Conservation (phyloP, 1,140 invertebrate species). For the Pomacea maculata region DNA sequence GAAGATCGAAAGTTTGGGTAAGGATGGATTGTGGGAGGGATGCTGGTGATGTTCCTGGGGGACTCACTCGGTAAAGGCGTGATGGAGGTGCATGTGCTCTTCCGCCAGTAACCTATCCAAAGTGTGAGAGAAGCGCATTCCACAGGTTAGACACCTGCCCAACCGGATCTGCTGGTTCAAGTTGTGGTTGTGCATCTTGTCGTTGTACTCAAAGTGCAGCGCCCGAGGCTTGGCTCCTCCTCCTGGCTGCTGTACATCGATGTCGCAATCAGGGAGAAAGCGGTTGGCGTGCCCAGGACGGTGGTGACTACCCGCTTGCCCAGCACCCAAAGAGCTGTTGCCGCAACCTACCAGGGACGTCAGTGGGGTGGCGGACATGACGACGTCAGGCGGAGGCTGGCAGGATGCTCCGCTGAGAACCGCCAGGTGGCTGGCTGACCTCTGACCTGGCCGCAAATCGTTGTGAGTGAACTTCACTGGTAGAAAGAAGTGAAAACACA, state of each 20-base stretch:
- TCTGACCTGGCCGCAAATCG: background rate
- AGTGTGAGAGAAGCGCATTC: conserved; percentile 25
- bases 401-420: background rate
- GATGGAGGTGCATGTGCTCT: conserved; percentile 28
- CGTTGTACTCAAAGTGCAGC: conserved; percentile 1
- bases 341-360: no score
- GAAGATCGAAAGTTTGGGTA: no score
- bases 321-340: no score
- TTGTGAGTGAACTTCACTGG: background rate
- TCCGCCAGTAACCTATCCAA: conserved; percentile 27
- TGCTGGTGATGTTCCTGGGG: background rate
- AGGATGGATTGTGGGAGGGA: no score
- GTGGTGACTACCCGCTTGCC: background rate
- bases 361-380: background rate
- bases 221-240: background rate
- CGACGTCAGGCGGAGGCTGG: background rate
- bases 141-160: conserved; percentile 20
- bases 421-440: background rate
- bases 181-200: conserved; percentile 3
- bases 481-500: background rate
- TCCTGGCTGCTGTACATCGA: background rate
- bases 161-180: conserved; percentile 15
- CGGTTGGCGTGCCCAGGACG: background rate
- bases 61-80: conserved; percentile 8
- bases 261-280: background rate